Evolutionary conservation across 2,797 vertebrate genomes (phyloP).

Genomic region (Myoxocephalus aenaeus): DNA sequence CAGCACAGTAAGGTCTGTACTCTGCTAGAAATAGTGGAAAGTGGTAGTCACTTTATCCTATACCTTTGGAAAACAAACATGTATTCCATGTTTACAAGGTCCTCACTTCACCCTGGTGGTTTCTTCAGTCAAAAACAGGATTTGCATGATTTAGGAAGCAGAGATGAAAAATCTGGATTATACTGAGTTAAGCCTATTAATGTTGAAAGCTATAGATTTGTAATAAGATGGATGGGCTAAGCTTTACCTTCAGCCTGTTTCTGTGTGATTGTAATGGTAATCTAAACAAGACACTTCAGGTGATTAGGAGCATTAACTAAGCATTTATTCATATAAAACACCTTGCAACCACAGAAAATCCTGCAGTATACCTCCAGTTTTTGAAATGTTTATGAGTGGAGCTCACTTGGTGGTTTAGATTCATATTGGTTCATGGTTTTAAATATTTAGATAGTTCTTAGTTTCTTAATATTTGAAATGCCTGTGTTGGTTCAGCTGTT

Average conservation of each 20-base stretch:
- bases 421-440: neutral
- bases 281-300: constrained; percentile 55
- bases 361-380: constrained; percentile 1
- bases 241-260: constrained; percentile 55
- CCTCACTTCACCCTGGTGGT: constrained; percentile 47
- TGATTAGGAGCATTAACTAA: constrained; percentile 52
- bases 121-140: constrained; percentile 66
- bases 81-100: constrained; percentile 48
- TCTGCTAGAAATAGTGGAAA: neutral
- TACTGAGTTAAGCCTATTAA: constrained; percentile 70
- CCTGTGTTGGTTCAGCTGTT: neutral
- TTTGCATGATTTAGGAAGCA: constrained; percentile 68
- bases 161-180: constrained; percentile 65
- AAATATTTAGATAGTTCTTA: neutral
- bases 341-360: constrained; percentile 20
- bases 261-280: constrained; percentile 55
- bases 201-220: constrained; percentile 63
- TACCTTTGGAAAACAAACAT: constrained; percentile 29
- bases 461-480: neutral
- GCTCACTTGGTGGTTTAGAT: constrained; percentile 22
- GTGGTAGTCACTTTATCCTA: neutral
- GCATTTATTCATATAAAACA: constrained; percentile 35
- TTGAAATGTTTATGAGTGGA: constrained; percentile 15
- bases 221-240: constrained; percentile 67
- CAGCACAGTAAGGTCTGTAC: neutral